Evolutionary conservation across 2,888 invertebrate species (phyloP).

Genomic region (Melieria crassipennis): DNA sequence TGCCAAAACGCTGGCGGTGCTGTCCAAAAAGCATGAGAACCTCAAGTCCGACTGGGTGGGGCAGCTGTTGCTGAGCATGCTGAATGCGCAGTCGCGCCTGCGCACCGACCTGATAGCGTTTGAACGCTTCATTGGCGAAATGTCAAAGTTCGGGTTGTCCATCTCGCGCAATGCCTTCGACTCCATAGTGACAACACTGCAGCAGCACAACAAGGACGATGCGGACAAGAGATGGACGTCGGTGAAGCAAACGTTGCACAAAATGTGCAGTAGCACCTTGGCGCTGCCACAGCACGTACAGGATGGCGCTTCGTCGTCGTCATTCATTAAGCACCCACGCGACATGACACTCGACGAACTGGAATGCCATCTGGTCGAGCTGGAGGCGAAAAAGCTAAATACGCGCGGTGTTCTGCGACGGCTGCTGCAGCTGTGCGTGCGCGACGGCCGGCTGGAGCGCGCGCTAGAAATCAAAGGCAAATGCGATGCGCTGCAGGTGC

Average conservation of each 20-base stretch:
- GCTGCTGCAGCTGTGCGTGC: slow-evolving; percentile 71
- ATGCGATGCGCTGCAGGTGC: slow-evolving; percentile 69
- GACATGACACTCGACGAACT: slow-evolving; percentile 73
- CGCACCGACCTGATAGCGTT: slow-evolving; percentile 65
- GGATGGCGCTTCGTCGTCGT: slow-evolving; percentile 44
- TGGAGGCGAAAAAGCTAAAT: slow-evolving; percentile 75
- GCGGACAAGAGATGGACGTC: slow-evolving; percentile 46
- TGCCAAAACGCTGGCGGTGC: slow-evolving; percentile 67
- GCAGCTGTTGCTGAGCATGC: slow-evolving; percentile 68
- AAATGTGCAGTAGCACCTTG: slow-evolving; percentile 66
- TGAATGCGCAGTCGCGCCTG: slow-evolving; percentile 64
- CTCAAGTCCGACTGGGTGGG: slow-evolving; percentile 70
- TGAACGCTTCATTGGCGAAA: slow-evolving; percentile 65
- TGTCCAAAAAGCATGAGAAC: slow-evolving; percentile 65
- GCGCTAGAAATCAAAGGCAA: slow-evolving; percentile 69
- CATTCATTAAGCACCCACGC: slow-evolving; percentile 69
- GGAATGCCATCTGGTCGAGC: slow-evolving; percentile 72
- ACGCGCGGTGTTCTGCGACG: slow-evolving; percentile 73
- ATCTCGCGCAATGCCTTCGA: slow-evolving; percentile 66
- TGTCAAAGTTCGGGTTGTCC: slow-evolving; percentile 58
- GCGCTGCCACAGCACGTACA: slow-evolving; percentile 56
- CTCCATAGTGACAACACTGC: slow-evolving; percentile 24
- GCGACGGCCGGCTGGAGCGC: slow-evolving; percentile 68
- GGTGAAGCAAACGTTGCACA: slow-evolving; percentile 45
- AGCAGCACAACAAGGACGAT: slow-evolving; percentile 37